Percentiles rank a stretch among this genome's conserved stretches.
These are phyloP conservation scores for Saccostrea cuccullata DNA, from an alignment of 1,140 invertebrate species.

Conservation along the genomic window DNA sequence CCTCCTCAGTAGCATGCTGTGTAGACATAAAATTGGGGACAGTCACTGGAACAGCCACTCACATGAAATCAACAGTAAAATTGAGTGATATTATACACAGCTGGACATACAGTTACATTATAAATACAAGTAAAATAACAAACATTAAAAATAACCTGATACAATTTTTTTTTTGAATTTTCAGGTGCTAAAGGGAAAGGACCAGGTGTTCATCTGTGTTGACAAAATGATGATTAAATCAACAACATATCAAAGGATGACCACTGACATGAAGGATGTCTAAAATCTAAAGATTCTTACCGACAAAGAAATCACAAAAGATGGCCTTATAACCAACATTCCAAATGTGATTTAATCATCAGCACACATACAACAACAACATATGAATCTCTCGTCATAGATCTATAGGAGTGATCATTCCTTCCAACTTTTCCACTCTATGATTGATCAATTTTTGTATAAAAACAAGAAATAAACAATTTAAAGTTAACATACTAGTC, in stretches of 20 bases:
- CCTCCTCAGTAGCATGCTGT: constrained; percentile 79
- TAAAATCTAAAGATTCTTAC: no score
- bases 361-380: no score
- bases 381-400: not conserved
- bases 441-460: no score
- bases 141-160: no score
- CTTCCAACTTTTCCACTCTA: not conserved
- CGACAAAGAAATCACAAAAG: no score
- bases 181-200: constrained; percentile 73
- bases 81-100: no score
- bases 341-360: no score
- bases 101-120: no score
- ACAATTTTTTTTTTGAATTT: constrained; percentile 46
- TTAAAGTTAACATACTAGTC: no score
- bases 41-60: constrained; percentile 82
- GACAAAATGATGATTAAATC: constrained; percentile 40
- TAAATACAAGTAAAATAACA: not conserved
- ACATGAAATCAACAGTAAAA: constrained; percentile 75
- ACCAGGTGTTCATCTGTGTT: constrained; percentile 79
- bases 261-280: not conserved
- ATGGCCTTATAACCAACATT: no score
- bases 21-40: constrained; percentile 75
- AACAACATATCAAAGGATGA: not conserved
- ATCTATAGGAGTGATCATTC: not conserved
- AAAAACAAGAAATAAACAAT: no score